phyloP scores from a whole-genome alignment of 64 coral and sea anemone genomes.

The Dendronephthya gigantea region DNA sequence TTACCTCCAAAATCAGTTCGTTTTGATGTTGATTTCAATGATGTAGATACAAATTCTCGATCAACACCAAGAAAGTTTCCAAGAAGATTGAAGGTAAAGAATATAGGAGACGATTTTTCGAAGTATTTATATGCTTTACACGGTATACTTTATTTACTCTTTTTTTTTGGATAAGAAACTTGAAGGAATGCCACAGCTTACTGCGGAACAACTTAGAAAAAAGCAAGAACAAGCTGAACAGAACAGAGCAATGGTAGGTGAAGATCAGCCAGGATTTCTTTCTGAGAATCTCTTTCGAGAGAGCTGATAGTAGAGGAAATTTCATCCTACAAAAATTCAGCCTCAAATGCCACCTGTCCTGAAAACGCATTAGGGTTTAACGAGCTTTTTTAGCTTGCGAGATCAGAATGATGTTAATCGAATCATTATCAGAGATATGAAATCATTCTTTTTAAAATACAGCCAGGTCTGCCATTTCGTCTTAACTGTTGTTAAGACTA shows the following conservation, averaged over 20 bases:
- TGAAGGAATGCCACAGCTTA: constrained; percentile 57
- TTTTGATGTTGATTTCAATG: neutral
- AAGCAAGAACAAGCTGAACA: constrained; percentile 73
- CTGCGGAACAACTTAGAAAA: constrained; percentile 61
- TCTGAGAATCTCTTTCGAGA: too few relatives aligned
- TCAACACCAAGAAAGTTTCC: neutral
- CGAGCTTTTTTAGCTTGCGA: too few relatives aligned
- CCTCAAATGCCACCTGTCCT: too few relatives aligned
- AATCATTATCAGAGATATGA: too few relatives aligned
- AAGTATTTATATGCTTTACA: neutral
- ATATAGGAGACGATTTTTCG: neutral
- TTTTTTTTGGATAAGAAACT: constrained; percentile 48
- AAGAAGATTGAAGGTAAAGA: neutral
- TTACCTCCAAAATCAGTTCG: neutral
- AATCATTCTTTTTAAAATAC: too few relatives aligned
- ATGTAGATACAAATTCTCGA: neutral
- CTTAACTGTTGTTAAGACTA: too few relatives aligned
- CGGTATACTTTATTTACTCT: neutral
- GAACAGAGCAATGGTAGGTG: constrained; percentile 61
- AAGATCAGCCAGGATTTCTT: too few relatives aligned
- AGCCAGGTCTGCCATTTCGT: too few relatives aligned
- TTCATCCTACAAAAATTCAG: too few relatives aligned
- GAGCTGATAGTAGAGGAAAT: too few relatives aligned
- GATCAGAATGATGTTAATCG: too few relatives aligned
- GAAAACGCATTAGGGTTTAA: too few relatives aligned